Base-by-base conservation (phyloP, 2,888 invertebrate species). In the Dusona sp. region DNA sequence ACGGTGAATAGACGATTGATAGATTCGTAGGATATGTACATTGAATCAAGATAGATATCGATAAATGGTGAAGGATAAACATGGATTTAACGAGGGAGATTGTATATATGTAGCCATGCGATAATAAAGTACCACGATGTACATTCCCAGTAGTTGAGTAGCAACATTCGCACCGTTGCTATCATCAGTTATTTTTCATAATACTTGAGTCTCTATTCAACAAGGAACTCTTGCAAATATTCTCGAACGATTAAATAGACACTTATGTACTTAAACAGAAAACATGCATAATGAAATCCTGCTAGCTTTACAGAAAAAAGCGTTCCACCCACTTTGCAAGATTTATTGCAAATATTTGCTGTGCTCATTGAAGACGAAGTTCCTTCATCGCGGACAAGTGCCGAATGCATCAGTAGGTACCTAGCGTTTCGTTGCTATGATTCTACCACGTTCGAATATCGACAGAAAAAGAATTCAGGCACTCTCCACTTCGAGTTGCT, bases 11-110 rank as follows among this genome's bases (percentile, higher is more conserved):
- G 8, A 64, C 33, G 79, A 74, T 79, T 64, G 80, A 84, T 80
- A 75, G 61, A 80, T 65, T 51, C 51, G 68, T 22, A 22, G 70
- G 57, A 72, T 79, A 36, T 57, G 79, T 72, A 61, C 33, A 38
- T 67, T 33, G 36, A 79, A 84, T 84, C 64, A 75, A 75, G 45
- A 54, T 67, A 65, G 54, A 73, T 67, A 80, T 77, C 54, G 72
- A 64, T 68, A 45, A 79, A 78, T 51, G 67, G 36, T 68, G 36
- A 77, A 72, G 33, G 22, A 77, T 84, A 79, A 72, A 84, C 38
- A 72, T 48, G 33, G 42, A 57, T 48, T 22, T 80, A 75, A 80
- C 84, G 73, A 84, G 79, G 6, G 54, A 48, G 65, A 77, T 77
- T 77, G 38, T 61, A 51, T 51, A 65, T 51, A 54, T 22, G 33